phyloP scores from a whole-genome alignment of 1,140 invertebrate genomes.

The Microplitis mediator region DNA sequence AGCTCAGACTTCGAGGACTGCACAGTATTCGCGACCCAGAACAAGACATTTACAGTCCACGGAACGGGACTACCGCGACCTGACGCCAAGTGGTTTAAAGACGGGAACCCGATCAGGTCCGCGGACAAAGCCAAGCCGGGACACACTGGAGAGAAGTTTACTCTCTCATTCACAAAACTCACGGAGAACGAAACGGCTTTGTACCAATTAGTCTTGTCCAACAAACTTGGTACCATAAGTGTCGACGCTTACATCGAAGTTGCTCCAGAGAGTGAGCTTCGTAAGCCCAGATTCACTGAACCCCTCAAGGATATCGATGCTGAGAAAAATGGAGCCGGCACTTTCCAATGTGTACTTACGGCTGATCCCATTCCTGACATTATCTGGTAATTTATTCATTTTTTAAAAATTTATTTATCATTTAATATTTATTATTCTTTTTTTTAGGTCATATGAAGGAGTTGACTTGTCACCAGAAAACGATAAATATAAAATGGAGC shows the following conservation, averaged over 20 bases:
- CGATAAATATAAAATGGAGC: slow-evolving; percentile 59
- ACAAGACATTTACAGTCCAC: slow-evolving; percentile 73
- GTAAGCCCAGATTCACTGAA: slow-evolving; percentile 76
- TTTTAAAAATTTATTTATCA: neutral
- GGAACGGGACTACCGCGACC: slow-evolving; percentile 77
- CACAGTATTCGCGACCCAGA: slow-evolving; percentile 77
- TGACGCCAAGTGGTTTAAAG: slow-evolving; percentile 77
- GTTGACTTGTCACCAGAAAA: slow-evolving; percentile 58
- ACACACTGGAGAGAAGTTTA: slow-evolving; percentile 75
- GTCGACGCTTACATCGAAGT: slow-evolving; percentile 74
- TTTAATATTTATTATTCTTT: neutral
- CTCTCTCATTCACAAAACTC: slow-evolving; percentile 71
- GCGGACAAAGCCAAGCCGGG: slow-evolving; percentile 69
- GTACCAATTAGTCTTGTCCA: slow-evolving; percentile 78
- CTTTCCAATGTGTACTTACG: slow-evolving; percentile 77
- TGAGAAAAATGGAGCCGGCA: slow-evolving; percentile 72
- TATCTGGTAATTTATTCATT: slow-evolving; percentile 60
- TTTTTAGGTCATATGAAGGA: slow-evolving; percentile 59
- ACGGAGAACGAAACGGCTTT: slow-evolving; percentile 76
- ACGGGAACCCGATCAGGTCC: slow-evolving; percentile 70
- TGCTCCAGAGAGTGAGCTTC: slow-evolving; percentile 73
- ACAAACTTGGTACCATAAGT: slow-evolving; percentile 75
- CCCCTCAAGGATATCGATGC: slow-evolving; percentile 72
- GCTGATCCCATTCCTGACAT: slow-evolving; percentile 77
- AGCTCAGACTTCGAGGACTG: slow-evolving; percentile 75